Evolutionary conservation across 1,140 invertebrate genomes (phyloP).

Genomic region (Potamilus streckersoni): DNA sequence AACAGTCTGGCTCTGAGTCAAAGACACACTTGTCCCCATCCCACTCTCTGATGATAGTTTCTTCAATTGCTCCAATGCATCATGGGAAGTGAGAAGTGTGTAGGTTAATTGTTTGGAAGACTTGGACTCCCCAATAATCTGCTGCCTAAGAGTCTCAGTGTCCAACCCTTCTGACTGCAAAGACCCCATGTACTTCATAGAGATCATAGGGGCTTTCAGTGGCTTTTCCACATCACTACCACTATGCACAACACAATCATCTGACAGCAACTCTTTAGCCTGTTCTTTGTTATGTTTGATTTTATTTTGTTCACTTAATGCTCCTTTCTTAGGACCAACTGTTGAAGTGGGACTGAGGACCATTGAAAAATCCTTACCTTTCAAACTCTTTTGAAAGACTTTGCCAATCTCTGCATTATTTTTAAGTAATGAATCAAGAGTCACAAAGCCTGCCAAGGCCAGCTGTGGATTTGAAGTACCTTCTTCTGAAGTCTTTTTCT

Average conservation of each 20-base stretch:
- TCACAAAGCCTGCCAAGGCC: conserved; percentile 25
- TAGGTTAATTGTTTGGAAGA: conserved; percentile 16
- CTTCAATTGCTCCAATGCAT: conserved; percentile 16
- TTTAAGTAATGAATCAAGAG: conserved; percentile 27
- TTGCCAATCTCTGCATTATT: conserved; percentile 28
- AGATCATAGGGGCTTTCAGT: neutral
- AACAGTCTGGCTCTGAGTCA: neutral
- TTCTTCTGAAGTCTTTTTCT: neutral
- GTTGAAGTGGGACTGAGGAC: too few species aligned
- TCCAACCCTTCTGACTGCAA: conserved; percentile 16
- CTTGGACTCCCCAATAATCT: conserved; percentile 23
- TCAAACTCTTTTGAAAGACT: conserved; percentile 27
- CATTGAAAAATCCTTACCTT: conserved; percentile 8
- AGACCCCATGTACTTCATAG: conserved; percentile 32
- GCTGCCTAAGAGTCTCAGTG: conserved; percentile 16
- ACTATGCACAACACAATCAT: neutral
- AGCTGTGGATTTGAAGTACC: conserved; percentile 10
- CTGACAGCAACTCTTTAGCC: neutral
- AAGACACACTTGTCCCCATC: neutral
- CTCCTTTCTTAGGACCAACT: too few species aligned
- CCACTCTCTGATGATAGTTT: conserved; percentile 11
- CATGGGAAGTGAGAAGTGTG: conserved; percentile 25
- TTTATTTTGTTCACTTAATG: too few species aligned
- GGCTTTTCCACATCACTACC: conserved; percentile 21
- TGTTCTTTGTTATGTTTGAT: too few species aligned